Evolutionary conservation across 2,888 invertebrate species (phyloP).

Genomic region (Phengaris alcon): DNA sequence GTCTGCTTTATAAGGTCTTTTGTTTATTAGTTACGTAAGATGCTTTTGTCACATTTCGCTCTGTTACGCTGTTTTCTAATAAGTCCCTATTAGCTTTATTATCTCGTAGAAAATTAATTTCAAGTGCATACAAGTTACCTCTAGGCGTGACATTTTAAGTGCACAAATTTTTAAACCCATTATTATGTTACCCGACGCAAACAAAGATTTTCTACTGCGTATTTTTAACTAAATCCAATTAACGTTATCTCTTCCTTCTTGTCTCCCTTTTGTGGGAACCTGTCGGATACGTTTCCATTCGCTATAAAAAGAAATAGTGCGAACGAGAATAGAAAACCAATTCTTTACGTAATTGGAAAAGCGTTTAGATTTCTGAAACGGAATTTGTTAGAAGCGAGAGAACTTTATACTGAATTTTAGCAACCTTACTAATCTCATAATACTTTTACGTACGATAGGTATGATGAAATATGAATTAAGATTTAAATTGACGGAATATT

Average conservation of each 20-base stretch:
- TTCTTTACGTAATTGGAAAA: background rate
- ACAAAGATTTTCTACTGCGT: background rate
- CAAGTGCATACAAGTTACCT: background rate
- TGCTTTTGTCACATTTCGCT: background rate
- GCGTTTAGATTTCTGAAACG: background rate
- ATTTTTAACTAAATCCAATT: slow-evolving; percentile 4
- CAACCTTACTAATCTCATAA: no score
- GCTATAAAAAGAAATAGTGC: slow-evolving; percentile 1
- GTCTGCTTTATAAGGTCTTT: background rate
- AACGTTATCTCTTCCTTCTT: background rate
- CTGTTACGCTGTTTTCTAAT: slow-evolving; percentile 17
- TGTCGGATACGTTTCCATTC: slow-evolving; percentile 13
- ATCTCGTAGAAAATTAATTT: background rate
- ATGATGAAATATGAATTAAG: no score
- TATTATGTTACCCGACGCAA: background rate
- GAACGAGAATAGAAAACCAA: background rate
- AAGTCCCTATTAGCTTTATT: background rate
- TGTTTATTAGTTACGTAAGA: background rate
- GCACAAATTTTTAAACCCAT: background rate
- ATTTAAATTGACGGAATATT: no score
- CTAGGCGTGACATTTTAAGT: background rate
- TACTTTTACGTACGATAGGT: no score
- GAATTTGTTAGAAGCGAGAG: background rate
- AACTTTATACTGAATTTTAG: no score
- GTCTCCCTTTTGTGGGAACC: background rate